Percentiles rank a stretch among this genome's conserved stretches.
Conservation (phyloP, 2,888 invertebrate species). For the Drosophila ezoana region DNA sequence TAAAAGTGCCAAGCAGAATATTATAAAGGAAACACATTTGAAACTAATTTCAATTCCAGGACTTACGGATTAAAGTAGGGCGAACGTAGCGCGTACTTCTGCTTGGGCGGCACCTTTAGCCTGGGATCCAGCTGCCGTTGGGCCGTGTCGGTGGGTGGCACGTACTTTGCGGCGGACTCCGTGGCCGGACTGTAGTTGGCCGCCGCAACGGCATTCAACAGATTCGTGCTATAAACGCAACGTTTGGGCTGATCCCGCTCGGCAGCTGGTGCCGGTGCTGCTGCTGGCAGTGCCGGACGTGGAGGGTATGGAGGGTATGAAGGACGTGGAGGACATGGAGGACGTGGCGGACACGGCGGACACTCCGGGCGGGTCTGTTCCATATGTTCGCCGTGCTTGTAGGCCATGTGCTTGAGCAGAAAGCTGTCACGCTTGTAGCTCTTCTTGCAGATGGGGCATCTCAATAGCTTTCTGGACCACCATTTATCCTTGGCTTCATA, state of each 20-base stretch:
- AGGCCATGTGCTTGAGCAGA: slow-evolving; percentile 30
- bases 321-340: too few relatives aligned
- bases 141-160: background rate
- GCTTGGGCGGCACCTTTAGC: background rate
- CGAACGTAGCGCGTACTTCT: slow-evolving; percentile 39
- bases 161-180: slow-evolving; percentile 41
- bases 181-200: slow-evolving; percentile 50
- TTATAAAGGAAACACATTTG: background rate
- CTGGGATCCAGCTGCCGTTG: background rate
- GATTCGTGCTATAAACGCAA: slow-evolving; percentile 31
- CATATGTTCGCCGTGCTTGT: slow-evolving; percentile 21
- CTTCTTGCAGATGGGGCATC: slow-evolving; percentile 41
- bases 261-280: background rate
- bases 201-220: slow-evolving; percentile 53
- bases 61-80: slow-evolving; percentile 49
- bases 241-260: background rate
- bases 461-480: background rate
- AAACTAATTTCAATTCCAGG: background rate
- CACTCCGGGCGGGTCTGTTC: background rate
- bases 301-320: too few relatives aligned
- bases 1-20: slow-evolving; percentile 21
- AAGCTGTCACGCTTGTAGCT: slow-evolving; percentile 24
- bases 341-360: background rate
- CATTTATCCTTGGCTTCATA: background rate
- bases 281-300: background rate